Base-by-base conservation (phyloP, 1,140 invertebrate genomes). In the Drosophila pandora region DNA sequence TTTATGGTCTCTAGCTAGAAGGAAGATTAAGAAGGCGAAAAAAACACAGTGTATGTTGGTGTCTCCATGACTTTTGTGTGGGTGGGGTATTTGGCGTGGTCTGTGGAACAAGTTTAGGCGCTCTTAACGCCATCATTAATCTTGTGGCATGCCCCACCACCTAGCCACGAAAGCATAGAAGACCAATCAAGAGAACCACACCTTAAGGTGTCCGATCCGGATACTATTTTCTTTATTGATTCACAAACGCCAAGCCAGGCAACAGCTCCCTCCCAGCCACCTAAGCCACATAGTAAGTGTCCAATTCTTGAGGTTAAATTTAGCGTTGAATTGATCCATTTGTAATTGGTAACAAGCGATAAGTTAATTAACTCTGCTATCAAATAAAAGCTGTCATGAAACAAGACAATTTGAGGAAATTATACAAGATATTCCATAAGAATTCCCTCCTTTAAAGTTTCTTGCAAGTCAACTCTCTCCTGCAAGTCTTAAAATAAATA, bases 61-160 rank as follows among this genome's bases (percentile, higher is more conserved):
- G 25, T 28, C 25, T 28, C 25, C 25, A 17, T 43, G 10, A 39
- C n/a, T 32, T 57, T 23, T 59, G 48, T 50, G 59, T 70, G 57
- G 48, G 48, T 71, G 45, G 49, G 54, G 28, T 43, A 13, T 47
- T 55, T 37, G 67, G 49, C 76, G 43, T 50, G 70, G 63, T 48
- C 59, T 12, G 34, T 62, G 21, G 64, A 81, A 72, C 61, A 71
- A 50, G 70, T 74, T 81, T 77, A 43, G 77, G 64, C 58, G 48
- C 49, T 65, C 62, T 70, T 57, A 77, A 59, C 37, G 57, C 49
- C 54, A 59, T 71, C 81, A 81, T 81, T 87, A 81, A 81, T 85
- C 74, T 70, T 74, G 62, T 62, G 48, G 59, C 82, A 65, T 73
- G 54, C 70, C 69, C 34, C 68, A 56, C 23, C 23, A 64, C 30